Evolutionary conservation across 2,888 invertebrate species (phyloP), one percentile per base, ranked within the genome.

Genomic region (Eristalis arbustorum): DNA sequence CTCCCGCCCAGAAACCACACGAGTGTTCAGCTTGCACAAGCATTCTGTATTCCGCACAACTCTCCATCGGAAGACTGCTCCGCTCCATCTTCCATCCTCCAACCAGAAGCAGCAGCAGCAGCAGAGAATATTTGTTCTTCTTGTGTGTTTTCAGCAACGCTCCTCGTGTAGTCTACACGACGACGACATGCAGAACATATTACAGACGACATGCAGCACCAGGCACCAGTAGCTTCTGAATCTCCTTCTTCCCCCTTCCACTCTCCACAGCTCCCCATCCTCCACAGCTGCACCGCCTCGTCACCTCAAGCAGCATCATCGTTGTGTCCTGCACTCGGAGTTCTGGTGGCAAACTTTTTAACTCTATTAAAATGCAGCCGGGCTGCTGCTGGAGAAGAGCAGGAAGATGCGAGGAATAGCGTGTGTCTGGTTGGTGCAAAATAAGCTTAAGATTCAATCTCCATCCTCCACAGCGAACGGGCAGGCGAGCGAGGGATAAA

Each of bases 321-420:
- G 66, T 72, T 71, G 75, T 73, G 75, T 73, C 67, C 42, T 61
- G 31, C 63, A 72, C 23, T 57, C 22, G 34, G n/a, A 78, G 40
- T 62, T 34, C 68, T 77, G 63, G 62, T 57, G 59, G 57, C 72
- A 69, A 85, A 81, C 73, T 85, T 85, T 85, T 85, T 81, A 85
- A 85, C 81, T 85, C 85, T 85, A 85, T 85, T 85, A 81, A 85
- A 85, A 81, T 77, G 77, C 85, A 85, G 73, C 84, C 18, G 18
- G n/a, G 18, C 18, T 49, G 18, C 49, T 49, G 18, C 42, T 18
- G 14, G 14, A 5, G 42, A 3, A 3, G 64, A 28, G 22, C 62
- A 13, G 25, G 11, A 31, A n/a, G 37, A 34, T 3, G 11, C 13
- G n/a, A n/a, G 37, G 14, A 13, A 64, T 13, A 49, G 31, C 8